phyloP scores from a whole-genome alignment of 2,797 vertebrate genomes.

The Dipus sagitta region DNA sequence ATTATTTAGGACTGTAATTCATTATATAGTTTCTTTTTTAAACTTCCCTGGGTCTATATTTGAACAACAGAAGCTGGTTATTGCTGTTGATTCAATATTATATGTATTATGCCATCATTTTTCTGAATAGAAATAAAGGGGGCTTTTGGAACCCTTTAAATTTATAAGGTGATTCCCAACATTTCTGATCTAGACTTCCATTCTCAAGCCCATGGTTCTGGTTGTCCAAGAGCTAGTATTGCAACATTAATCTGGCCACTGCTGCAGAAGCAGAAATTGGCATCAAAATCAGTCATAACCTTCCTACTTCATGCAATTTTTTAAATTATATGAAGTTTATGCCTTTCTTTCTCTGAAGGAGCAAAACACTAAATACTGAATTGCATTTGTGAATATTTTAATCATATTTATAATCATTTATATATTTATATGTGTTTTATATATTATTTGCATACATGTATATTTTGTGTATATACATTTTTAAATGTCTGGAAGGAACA shows the following conservation, averaged over 20 bases:
- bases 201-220: not conserved
- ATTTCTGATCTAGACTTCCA: constrained; percentile 14
- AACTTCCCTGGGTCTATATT: not conserved
- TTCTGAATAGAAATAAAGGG: constrained; percentile 4
- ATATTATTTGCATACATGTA: not conserved
- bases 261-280: constrained; percentile 5
- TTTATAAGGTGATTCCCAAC: constrained; percentile 5
- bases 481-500: constrained; percentile 24
- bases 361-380: not conserved
- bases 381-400: constrained; percentile 46
- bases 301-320: not conserved
- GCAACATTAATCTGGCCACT: constrained; percentile 8
- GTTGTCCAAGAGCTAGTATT: not conserved
- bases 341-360: constrained; percentile 35
- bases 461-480: not conserved
- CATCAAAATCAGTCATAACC: not conserved
- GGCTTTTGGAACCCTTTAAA: not conserved
- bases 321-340: constrained; percentile 33
- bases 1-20: not conserved
- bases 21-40: not conserved
- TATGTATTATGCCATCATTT: constrained; percentile 11
- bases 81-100: constrained; percentile 22
- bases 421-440: not conserved
- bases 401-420: not conserved
- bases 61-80: not conserved